A percentile compares a stretch with the other conserved stretches of the same genome.
Evolutionary conservation across 1,140 invertebrate species (phyloP).

Genomic region (Microplitis demolitor): DNA sequence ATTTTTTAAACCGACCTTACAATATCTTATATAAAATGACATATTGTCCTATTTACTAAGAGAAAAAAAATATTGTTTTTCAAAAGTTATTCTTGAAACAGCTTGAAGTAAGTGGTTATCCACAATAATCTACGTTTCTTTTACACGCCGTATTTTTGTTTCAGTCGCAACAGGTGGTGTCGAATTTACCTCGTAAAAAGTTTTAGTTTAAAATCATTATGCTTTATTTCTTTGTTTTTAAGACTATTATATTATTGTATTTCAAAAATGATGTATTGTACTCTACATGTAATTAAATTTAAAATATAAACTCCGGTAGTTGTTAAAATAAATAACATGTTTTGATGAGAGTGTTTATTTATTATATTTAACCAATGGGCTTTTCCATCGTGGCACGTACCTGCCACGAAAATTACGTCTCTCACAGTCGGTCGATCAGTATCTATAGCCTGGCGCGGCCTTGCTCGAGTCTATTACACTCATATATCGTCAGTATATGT

Average conservation of each 20-base stretch:
- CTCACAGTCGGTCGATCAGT: constrained; percentile 36
- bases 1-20: too few relatives aligned
- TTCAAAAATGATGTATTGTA: too few relatives aligned
- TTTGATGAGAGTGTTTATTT: too few relatives aligned
- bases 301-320: too few relatives aligned
- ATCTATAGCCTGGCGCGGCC: constrained; percentile 34
- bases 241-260: neutral
- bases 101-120: neutral
- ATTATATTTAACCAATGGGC: neutral
- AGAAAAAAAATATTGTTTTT: neutral
- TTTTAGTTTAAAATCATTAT: neutral
- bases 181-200: neutral
- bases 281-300: too few relatives aligned
- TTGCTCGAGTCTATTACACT: constrained; percentile 37
- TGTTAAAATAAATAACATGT: too few relatives aligned
- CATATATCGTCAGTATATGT: neutral
- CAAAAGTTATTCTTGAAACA: neutral
- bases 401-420: constrained; percentile 21
- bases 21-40: too few relatives aligned
- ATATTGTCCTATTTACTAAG: too few relatives aligned
- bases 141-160: neutral
- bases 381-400: constrained; percentile 8
- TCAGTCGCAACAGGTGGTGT: neutral
- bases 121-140: neutral
- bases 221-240: neutral